Evolutionary conservation across 92 coral and sea anemone genomes (phyloP), one percentile per base, ranked within the genome.

Genomic region (Phenganax marumi): DNA sequence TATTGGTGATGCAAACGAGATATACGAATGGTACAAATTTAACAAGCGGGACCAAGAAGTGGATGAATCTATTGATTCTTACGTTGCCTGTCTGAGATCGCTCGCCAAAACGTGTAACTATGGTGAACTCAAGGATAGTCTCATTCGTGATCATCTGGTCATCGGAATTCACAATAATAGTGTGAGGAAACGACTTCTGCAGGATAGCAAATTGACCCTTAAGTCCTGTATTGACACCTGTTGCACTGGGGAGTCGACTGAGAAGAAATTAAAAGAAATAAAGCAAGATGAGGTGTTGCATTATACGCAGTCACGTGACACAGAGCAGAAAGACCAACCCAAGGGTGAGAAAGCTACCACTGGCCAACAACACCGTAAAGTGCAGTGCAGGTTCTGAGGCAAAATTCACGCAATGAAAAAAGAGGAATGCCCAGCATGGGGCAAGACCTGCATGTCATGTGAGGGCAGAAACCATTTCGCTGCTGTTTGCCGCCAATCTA

Each of bases 181-280:
- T 68, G 66, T 84, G 52, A 60, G 86, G 53, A 89, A 86, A 84
- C 78, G 81, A 63, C 87, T 86, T 12, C 81, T 84, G 33, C 90
- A 87, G 26, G 92, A 84, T 39, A 72, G 84, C 63, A 90, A 90
- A 85, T 85, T 87, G 19, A 84, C 89, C 33, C 90, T 87, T 50
- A 24, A 82, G 52, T 80, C 84, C 43, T 84, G 92, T 85, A 79
- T 90, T 24, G 87, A 87, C 64, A 87, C 81, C 23, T 90, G 87
- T 66, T 54, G 90, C 25, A 84, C 88, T 16, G 73, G 86, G 50
- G 90, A 87, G 82, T 55, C 85, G n/a, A 90, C 93, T 3, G 75
- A 75, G 55, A 68, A 86, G 12, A 87, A 87, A 68, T 25, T 89
- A 49, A 86, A 73, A 56, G 83, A 83, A 47, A 86, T 79, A 24